Evolutionary conservation across 1,140 invertebrate species (phyloP).

Genomic region (Planococcus citri): DNA sequence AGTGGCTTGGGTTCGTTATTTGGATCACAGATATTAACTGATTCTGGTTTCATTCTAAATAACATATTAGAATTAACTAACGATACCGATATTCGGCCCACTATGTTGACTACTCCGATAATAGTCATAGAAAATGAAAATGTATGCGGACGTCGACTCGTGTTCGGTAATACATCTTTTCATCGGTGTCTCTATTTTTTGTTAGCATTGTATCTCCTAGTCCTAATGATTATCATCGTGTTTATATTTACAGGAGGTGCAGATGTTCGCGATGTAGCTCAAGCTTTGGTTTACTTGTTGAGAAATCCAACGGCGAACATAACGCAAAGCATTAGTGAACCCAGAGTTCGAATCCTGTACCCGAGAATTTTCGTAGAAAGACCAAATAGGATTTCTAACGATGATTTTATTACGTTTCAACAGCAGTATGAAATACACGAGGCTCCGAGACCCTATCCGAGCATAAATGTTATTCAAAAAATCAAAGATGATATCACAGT

Average conservation of each 20-base stretch:
- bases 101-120: constrained; percentile 30
- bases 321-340: constrained; percentile 13
- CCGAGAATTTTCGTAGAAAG: constrained; percentile 16
- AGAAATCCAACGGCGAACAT: not conserved
- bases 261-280: constrained; percentile 32
- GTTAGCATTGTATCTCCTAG: not conserved
- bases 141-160: constrained; percentile 35
- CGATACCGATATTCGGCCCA: constrained; percentile 3
- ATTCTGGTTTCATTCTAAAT: constrained; percentile 36
- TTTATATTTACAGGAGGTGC: constrained; percentile 27
- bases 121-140: constrained; percentile 32
- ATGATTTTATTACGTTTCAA: not conserved
- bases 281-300: constrained; percentile 30
- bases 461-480: constrained; percentile 46
- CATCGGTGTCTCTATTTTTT: not conserved
- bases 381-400: not conserved
- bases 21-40: constrained; percentile 39
- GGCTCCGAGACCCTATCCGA: constrained; percentile 38
- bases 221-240: not conserved
- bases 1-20: constrained; percentile 41
- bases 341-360: constrained; percentile 18
- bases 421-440: not conserved
- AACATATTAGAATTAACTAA: constrained; percentile 29
- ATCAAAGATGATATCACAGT: constrained; percentile 38
- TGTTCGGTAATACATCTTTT: not conserved